Evolutionary conservation across 2,888 invertebrate species (phyloP), one percentile per base, ranked within the genome.

Genomic region (Oligia fasciuncula): DNA sequence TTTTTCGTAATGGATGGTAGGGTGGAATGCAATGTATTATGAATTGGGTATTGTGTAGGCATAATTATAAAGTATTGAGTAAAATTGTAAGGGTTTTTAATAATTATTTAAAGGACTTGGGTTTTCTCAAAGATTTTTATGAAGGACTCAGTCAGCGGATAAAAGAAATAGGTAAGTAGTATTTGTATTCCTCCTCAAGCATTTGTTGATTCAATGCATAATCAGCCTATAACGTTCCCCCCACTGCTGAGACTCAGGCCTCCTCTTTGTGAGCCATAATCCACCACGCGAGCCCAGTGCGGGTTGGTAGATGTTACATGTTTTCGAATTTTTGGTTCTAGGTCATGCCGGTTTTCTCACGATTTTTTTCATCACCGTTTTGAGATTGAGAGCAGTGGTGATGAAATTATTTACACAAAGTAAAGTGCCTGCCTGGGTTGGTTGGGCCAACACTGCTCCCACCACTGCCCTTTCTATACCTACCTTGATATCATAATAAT

Each of bases 21-120:
- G 85, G 78, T 73, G 65, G 23, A 65, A 73, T 67, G 67, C 60
- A 81, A 85, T 84, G 81, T 78, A 77, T 85, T 81, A 76, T 70
- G 62, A 77, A 85, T 67, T 80, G 57, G 40, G 62, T n/a, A 84
- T 79, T 73, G 74, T 71, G 73, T 49, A 69, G 82, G 51, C 57
- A 60, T 81, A 77, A 83, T 81, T 72, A 77, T 63, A 82, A 19
- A 62, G 77, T 70, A 82, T 83, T 77, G 29, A 35, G 66, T 51
- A n/a, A 66, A 54, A 60, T 65, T 71, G n/a, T 46, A 71, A 62
- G 70, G 70, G 77, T 23, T 17, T 82, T 43, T 29, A 0, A 1
- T 60, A 65, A 76, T 76, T 65, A 60, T 57, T 77, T 43, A 11
- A 71, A 46, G 5, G 17, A 29, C n/a, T 57, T 66, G 57, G 40